Percentiles rank a stretch among this genome's conserved stretches.
Conservation (phyloP, 2,888 invertebrate species). For the Rapana venosa region DNA sequence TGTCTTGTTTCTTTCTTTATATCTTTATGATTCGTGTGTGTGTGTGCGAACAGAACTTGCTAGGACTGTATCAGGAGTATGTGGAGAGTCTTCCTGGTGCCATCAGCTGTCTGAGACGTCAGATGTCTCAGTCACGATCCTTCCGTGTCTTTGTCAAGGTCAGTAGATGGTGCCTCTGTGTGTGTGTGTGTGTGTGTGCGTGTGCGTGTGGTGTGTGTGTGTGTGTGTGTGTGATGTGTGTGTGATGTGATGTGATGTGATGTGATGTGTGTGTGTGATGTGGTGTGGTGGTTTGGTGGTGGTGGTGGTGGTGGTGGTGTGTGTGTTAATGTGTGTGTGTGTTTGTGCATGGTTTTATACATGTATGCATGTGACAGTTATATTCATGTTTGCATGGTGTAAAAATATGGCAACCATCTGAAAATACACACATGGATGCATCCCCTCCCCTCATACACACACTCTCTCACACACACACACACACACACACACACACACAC, state of each 20-base stretch:
- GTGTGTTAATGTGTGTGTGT: background rate
- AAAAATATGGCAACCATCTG: background rate
- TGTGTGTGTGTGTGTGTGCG: background rate
- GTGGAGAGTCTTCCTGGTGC: constrained; percentile 79
- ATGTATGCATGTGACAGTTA: background rate
- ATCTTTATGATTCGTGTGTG: constrained; percentile 48
- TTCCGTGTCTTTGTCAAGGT: constrained; percentile 49
- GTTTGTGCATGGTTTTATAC: background rate
- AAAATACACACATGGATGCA: no score
- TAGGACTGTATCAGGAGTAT: constrained; percentile 78
- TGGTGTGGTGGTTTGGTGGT: background rate
- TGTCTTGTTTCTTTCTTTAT: no score
- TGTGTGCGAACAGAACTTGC: constrained; percentile 54
- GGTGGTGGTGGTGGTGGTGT: no score
- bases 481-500: no score
- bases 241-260: background rate
- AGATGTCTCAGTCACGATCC: constrained; percentile 41
- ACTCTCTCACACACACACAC: no score
- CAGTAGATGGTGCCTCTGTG: background rate
- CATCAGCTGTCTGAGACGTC: constrained; percentile 77
- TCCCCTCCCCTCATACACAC: no score
- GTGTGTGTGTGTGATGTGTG: constrained; percentile 8
- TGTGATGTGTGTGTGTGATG: background rate
- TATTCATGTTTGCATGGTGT: background rate
- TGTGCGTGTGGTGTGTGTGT: background rate